Conservation (phyloP, 2,113 vertebrate genomes). For the Ochotona curzoniae region DNA sequence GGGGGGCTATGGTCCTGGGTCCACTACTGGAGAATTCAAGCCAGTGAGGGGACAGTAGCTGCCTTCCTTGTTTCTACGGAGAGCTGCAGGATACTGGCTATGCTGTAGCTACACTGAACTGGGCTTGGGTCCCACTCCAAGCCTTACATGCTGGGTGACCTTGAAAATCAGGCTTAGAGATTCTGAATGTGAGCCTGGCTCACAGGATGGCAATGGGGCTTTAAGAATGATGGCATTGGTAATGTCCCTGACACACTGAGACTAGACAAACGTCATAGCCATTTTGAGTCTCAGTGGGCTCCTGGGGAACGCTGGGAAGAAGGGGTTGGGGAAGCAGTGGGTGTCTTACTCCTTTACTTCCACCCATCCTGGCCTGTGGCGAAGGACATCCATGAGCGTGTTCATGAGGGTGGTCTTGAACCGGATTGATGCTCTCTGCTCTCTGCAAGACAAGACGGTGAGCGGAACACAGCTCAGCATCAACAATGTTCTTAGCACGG, state of each 20-base stretch:
- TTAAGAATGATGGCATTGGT: background rate
- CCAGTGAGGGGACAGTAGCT: background rate
- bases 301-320: background rate
- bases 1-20: background rate
- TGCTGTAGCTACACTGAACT: background rate
- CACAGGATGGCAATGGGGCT: background rate
- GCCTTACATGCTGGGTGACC: background rate
- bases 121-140: background rate
- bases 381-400: slow-evolving; percentile 91
- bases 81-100: background rate
- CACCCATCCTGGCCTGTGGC: slow-evolving; percentile 91
- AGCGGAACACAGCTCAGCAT: background rate
- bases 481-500: background rate
- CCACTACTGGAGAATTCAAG: background rate
- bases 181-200: background rate
- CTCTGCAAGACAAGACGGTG: slow-evolving; percentile 83
- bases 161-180: background rate
- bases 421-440: slow-evolving; percentile 87
- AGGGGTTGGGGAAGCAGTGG: too few relatives aligned
- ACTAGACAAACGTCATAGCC: slow-evolving; percentile 7
- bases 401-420: slow-evolving; percentile 90
- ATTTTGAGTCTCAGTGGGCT: background rate
- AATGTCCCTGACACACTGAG: background rate
- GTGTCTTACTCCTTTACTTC: slow-evolving; percentile 92
- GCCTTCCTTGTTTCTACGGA: background rate